phyloP scores from a whole-genome alignment of 2,113 vertebrate genomes.

The Nibea albiflora region DNA sequence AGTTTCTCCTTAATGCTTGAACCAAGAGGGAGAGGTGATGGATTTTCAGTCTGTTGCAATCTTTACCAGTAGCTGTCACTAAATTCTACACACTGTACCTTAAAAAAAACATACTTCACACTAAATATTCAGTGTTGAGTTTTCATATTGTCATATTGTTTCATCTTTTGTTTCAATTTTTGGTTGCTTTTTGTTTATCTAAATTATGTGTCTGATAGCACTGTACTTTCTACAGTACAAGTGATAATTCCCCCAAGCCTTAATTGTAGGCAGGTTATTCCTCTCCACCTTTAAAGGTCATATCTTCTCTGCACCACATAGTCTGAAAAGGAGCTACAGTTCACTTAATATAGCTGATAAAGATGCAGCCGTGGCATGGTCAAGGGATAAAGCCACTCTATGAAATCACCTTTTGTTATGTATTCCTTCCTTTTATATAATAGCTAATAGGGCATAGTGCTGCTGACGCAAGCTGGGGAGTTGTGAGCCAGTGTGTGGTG shows the following conservation, averaged over 20 bases:
- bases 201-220: not conserved
- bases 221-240: not conserved
- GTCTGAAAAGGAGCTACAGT: not conserved
- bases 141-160: not conserved
- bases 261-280: not conserved
- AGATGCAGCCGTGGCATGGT: not conserved
- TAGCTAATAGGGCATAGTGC: constrained; percentile 42
- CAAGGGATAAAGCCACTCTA: constrained; percentile 3
- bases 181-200: not conserved
- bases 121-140: not conserved
- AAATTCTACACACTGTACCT: too few relatives aligned
- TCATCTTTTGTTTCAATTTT: not conserved
- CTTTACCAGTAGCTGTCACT: too few relatives aligned
- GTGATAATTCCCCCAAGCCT: not conserved
- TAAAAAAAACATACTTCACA: not conserved
- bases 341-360: not conserved
- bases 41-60: too few relatives aligned
- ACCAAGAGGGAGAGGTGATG: too few relatives aligned
- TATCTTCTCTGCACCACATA: not conserved
- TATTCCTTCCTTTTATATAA: constrained; percentile 47
- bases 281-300: constrained; percentile 10
- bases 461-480: constrained; percentile 61
- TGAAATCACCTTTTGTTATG: constrained; percentile 39
- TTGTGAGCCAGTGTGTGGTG: constrained; percentile 59
- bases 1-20: too few relatives aligned